phyloP scores from a whole-genome alignment of 2,113 vertebrate species.

The Brachyhypopomus occidentalis region DNA sequence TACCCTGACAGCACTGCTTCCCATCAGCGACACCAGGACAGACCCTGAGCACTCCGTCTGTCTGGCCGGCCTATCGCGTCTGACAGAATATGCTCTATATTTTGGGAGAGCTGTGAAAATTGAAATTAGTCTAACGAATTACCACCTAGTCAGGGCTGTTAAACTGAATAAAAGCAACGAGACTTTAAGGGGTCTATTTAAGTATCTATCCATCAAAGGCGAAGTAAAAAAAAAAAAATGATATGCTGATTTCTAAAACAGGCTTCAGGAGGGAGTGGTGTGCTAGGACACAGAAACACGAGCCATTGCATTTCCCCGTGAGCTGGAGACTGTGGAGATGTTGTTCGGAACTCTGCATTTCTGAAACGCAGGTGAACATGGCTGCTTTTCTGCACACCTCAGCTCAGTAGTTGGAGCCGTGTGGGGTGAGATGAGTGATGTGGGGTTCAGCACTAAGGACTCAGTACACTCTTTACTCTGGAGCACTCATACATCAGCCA shows the following conservation, averaged over 20 bases:
- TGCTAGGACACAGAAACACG: background rate
- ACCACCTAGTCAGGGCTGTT: background rate
- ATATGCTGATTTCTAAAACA: background rate
- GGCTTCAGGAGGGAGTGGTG: background rate
- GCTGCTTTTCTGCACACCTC: slow-evolving; percentile 6
- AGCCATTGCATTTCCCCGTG: no score
- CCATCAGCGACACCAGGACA: slow-evolving; percentile 41
- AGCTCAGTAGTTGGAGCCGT: slow-evolving; percentile 1
- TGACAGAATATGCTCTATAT: slow-evolving; percentile 5
- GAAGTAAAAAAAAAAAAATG: background rate
- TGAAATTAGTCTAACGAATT: slow-evolving; percentile 48
- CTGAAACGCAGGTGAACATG: background rate
- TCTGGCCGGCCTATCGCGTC: slow-evolving; percentile 22
- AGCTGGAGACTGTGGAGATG: background rate
- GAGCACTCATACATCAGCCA: slow-evolving; percentile 55
- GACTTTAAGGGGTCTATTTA: slow-evolving; percentile 18
- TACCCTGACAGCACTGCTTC: slow-evolving; percentile 41
- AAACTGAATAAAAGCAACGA: background rate
- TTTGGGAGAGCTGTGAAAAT: slow-evolving; percentile 26
- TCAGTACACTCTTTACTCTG: slow-evolving; percentile 63
- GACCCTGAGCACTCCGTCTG: background rate
- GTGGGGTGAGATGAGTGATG: slow-evolving; percentile 55
- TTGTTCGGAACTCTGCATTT: no score
- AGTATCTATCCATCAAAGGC: background rate
- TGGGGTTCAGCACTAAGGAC: slow-evolving; percentile 61